These are phyloP conservation scores for Propithecus coquereli DNA, from an alignment of 2,113 vertebrate genomes.

Conservation along the genomic window DNA sequence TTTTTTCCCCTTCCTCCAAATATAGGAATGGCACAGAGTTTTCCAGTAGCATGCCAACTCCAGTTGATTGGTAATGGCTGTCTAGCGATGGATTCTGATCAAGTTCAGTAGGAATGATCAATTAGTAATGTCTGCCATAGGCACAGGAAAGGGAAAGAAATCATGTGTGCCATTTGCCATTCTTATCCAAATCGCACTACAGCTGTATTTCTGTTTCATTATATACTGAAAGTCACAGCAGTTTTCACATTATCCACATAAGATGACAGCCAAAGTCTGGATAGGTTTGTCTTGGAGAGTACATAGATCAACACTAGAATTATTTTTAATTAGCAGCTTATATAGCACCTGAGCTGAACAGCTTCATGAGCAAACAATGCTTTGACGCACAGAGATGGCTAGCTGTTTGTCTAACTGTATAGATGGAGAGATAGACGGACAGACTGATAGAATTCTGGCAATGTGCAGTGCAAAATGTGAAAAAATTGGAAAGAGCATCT, in stretches of 20 bases:
- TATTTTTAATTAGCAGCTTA: background rate
- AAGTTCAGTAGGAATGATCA: background rate
- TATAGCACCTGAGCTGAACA: background rate
- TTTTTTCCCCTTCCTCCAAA: background rate
- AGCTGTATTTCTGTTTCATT: conserved; percentile 20
- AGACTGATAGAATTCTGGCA: background rate
- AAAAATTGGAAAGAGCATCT: background rate
- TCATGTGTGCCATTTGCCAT: background rate
- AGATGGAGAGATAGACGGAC: background rate
- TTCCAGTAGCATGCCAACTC: background rate
- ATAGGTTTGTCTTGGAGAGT: background rate
- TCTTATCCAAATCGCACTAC: background rate
- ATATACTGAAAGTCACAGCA: background rate
- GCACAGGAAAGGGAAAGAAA: background rate
- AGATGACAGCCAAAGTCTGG: background rate
- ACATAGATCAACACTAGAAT: background rate
- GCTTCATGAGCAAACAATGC: background rate
- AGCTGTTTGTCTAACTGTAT: background rate
- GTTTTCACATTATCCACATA: background rate
- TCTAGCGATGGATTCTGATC: background rate
- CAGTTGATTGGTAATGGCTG: background rate
- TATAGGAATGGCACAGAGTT: background rate
- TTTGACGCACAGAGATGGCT: background rate
- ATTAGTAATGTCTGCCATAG: conserved; percentile 4
- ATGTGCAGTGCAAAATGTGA: background rate